Evolutionary conservation across 2,797 vertebrate genomes (phyloP).

Genomic region (Eospalax fontanierii): DNA sequence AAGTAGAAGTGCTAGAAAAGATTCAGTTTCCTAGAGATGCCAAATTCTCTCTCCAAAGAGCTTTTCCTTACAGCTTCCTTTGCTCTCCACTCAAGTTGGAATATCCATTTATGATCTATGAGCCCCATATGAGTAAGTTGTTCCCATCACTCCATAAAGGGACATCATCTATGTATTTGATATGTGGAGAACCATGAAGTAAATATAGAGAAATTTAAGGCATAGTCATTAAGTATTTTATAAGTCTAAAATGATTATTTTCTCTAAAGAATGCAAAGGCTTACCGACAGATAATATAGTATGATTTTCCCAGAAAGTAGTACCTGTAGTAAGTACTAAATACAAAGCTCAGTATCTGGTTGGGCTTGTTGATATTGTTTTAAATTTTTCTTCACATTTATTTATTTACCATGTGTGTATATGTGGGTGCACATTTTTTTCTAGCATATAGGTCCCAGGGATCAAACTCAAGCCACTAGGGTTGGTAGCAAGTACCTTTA

Average conservation of each 20-base stretch:
- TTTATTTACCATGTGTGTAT: neutral
- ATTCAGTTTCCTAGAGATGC: neutral
- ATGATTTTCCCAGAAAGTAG: conserved; percentile 38
- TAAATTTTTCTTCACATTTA: neutral
- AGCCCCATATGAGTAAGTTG: neutral
- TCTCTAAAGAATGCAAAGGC: conserved; percentile 45
- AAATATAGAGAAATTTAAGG: neutral
- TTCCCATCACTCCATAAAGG: neutral
- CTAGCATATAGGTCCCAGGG: neutral
- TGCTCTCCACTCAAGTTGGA: neutral
- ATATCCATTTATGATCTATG: neutral
- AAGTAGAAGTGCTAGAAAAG: conserved; percentile 20
- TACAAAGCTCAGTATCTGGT: neutral
- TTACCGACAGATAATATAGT: conserved; percentile 69
- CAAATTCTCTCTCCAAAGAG: conserved; percentile 13
- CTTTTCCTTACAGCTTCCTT: neutral
- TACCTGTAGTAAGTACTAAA: neutral
- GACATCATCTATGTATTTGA: neutral
- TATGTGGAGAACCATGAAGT: neutral
- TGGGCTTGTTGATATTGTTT: neutral
- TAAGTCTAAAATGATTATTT: conserved; percentile 17
- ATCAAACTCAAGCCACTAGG: neutral
- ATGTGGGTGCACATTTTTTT: neutral
- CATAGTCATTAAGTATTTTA: neutral
- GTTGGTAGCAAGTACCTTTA: neutral